Conservation (phyloP, 1,140 invertebrate genomes). For the Calliopsis andreniformis region DNA sequence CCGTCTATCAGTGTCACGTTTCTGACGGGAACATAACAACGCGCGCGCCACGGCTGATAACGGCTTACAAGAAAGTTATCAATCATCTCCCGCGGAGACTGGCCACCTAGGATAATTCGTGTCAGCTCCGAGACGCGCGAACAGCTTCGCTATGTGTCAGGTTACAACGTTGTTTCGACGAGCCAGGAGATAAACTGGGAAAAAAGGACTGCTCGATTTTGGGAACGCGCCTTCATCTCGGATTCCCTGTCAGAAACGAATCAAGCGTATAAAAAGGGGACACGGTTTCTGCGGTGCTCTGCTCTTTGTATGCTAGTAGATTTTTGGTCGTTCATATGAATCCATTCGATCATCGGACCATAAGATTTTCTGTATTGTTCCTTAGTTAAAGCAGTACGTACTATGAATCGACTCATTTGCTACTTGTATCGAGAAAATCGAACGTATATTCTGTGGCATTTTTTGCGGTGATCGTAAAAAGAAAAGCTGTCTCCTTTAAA, state of each 20-base stretch:
- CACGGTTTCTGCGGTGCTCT: conserved; percentile 21
- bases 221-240: conserved; percentile 32
- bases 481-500: too few relatives aligned
- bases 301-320: conserved; percentile 21
- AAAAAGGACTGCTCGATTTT: conserved; percentile 5
- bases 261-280: conserved; percentile 26
- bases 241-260: conserved; percentile 37
- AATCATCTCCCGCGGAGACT: conserved; percentile 64
- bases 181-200: background rate
- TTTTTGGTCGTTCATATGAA: conserved; percentile 2
- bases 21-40: conserved; percentile 70
- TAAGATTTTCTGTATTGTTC: background rate
- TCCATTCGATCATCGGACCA: background rate
- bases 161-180: conserved; percentile 25
- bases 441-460: too few relatives aligned
- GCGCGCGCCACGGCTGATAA: conserved; percentile 68
- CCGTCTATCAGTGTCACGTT: conserved; percentile 62
- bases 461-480: too few relatives aligned
- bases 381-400: too few relatives aligned
- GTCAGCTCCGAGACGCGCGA: conserved; percentile 38
- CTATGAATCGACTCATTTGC: background rate
- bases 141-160: conserved; percentile 21
- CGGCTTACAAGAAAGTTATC: conserved; percentile 69
- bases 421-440: background rate
- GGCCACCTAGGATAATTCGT: conserved; percentile 64